Evolutionary conservation across 2,797 vertebrate genomes (phyloP).

Genomic region (Pseudomugil gertrudae): DNA sequence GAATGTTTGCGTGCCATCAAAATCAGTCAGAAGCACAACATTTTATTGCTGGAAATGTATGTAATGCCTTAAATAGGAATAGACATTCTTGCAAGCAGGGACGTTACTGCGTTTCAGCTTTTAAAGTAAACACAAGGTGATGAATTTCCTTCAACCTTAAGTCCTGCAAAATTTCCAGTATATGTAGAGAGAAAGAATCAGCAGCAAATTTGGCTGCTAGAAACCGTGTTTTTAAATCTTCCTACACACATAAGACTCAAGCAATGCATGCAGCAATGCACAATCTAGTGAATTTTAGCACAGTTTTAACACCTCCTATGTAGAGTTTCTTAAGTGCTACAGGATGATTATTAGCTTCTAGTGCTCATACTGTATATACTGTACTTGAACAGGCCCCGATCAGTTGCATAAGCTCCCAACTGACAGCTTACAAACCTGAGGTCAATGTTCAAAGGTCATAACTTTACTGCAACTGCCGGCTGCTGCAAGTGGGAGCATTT

Average conservation of each 20-base stretch:
- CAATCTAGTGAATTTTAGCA: slow-evolving; percentile 10
- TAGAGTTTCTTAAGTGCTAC: background rate
- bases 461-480: slow-evolving; percentile 18
- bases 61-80: background rate
- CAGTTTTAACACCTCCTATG: background rate
- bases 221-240: background rate
- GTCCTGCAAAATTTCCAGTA: background rate
- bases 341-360: slow-evolving; percentile 31
- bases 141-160: background rate
- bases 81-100: slow-evolving; percentile 6
- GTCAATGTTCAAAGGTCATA: slow-evolving; percentile 42
- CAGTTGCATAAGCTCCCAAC: slow-evolving; percentile 24
- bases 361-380: slow-evolving; percentile 26
- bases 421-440: slow-evolving; percentile 38
- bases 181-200: slow-evolving; percentile 7
- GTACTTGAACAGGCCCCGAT: slow-evolving; percentile 46
- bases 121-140: background rate
- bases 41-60: too few relatives aligned
- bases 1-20: too few relatives aligned
- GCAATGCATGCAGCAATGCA: background rate
- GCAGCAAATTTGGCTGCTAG: background rate
- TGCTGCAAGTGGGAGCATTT: slow-evolving; percentile 15
- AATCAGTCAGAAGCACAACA: too few relatives aligned
- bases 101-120: slow-evolving; percentile 7
- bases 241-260: background rate